Evolutionary conservation across 2,888 invertebrate species (phyloP), one percentile per base, ranked within the genome.

Genomic region (Philopedon plagiatum): DNA sequence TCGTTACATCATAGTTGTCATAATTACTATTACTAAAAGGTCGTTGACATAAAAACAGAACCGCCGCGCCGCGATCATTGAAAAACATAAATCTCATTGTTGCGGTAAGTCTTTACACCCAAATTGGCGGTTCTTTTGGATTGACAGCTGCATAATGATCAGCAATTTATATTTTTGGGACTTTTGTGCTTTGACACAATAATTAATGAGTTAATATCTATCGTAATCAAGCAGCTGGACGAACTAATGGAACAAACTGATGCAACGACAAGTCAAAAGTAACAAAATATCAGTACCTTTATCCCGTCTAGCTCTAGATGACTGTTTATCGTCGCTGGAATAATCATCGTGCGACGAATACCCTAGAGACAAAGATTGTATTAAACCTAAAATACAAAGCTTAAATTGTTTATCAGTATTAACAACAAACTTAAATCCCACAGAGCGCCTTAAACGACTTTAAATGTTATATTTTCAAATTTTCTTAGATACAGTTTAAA

Each of bases 341-440:
- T 86, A 86, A 61, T 86, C 85, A 78, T 86, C 86, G 73, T 86
- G 85, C 29, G 86, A 85, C 8, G 85, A 85, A 80, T 86, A 86
- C 68, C 85, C 85, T 84, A 75, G 26, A 78, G 70, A 76, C 61
- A 75, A 76, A 77, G 63, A 60, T 70, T 72, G 68, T 65, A 72
- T 75, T 75, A 75, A 67, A 60, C 62, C 68, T 68, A 71, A 71
- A 74, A 68, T 62, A 67, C 23, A 71, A 57, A 68, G 63, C 68
- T 58, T n/a, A 44, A 21, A 51, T 63, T 70, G 37, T 63, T 49
- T 29, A 54, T 18, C 15, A 18, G 29, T 26, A 54, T 29, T 54
- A 54, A 46, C n/a, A 13, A 2, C 21, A 21, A 19, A 46, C 18
- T 5, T 9, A 46, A 26, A 5, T 2, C 9, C 7, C 2, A 8